Conservation (phyloP, 1,140 invertebrate species). For the Pseudomyrmex cubaensis region DNA sequence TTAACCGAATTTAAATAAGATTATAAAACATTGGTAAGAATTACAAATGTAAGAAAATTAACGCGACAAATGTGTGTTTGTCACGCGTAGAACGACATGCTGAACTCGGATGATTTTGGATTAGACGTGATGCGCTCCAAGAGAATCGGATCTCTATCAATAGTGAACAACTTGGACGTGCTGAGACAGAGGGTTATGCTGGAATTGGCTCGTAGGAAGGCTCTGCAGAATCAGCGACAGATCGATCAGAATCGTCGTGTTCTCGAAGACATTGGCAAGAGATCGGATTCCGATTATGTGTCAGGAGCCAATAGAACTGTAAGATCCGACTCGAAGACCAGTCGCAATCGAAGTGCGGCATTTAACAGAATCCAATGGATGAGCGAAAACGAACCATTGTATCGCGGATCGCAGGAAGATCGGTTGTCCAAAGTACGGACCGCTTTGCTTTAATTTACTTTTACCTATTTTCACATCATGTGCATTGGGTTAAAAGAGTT, state of each 20-base stretch:
- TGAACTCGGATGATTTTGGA: constrained; percentile 53
- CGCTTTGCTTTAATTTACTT: constrained; percentile 1
- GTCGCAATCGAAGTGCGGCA: neutral
- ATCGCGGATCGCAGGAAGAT: constrained; percentile 61
- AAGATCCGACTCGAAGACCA: constrained; percentile 24
- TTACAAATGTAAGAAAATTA: neutral
- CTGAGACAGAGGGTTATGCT: constrained; percentile 86
- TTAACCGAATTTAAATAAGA: too few species aligned
- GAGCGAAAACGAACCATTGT: constrained; percentile 64
- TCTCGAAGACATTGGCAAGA: constrained; percentile 80
- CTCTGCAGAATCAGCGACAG: constrained; percentile 83
- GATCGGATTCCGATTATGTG: constrained; percentile 70
- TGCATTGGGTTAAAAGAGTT: neutral
- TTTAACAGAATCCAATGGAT: constrained; percentile 66
- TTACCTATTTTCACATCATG: neutral
- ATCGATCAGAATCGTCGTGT: constrained; percentile 82
- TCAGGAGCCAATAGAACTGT: neutral
- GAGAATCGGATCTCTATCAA: constrained; percentile 85
- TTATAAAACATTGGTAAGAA: too few species aligned
- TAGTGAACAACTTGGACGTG: constrained; percentile 87
- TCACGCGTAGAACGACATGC: constrained; percentile 60
- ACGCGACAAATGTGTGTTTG: neutral
- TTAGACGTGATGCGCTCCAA: constrained; percentile 71
- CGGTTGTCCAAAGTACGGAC: constrained; percentile 51
- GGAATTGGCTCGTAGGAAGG: constrained; percentile 86